Conservation (phyloP, 2,888 invertebrate genomes). For the Scaptomyza cyrtandrae region DNA sequence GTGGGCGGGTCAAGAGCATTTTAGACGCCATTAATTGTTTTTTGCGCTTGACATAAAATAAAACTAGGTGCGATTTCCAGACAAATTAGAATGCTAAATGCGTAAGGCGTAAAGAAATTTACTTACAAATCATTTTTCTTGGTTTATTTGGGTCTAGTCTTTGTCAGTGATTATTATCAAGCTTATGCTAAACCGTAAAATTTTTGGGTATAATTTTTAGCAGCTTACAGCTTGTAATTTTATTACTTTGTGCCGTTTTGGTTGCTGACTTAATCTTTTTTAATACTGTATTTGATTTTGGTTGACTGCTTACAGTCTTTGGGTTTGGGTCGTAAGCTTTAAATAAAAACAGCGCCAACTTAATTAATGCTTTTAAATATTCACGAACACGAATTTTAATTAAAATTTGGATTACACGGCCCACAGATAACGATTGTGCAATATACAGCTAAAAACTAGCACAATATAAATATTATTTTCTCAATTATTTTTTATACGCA, state of each 20-base stretch:
- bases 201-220: slow-evolving; percentile 13
- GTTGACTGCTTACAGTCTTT: slow-evolving; percentile 8
- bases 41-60: slow-evolving; percentile 33
- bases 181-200: slow-evolving; percentile 48
- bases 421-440: neutral
- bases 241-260: slow-evolving; percentile 22
- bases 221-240: slow-evolving; percentile 21
- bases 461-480: neutral
- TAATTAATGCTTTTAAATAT: slow-evolving; percentile 25
- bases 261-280: slow-evolving; percentile 10
- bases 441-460: neutral
- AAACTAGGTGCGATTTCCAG: slow-evolving; percentile 34
- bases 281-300: slow-evolving; percentile 29
- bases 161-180: slow-evolving; percentile 42
- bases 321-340: slow-evolving; percentile 1
- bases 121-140: neutral
- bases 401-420: slow-evolving; percentile 11
- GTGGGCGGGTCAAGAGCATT: slow-evolving; percentile 6
- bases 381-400: slow-evolving; percentile 28
- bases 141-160: slow-evolving; percentile 41
- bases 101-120: slow-evolving; percentile 7
- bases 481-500: neutral
- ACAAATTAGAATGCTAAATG: slow-evolving; percentile 47
- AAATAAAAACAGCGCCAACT: slow-evolving; percentile 16
- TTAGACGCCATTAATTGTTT: slow-evolving; percentile 32